phyloP scores from a whole-genome alignment of 2,797 vertebrate species.

The Zonotrichia albicollis region DNA sequence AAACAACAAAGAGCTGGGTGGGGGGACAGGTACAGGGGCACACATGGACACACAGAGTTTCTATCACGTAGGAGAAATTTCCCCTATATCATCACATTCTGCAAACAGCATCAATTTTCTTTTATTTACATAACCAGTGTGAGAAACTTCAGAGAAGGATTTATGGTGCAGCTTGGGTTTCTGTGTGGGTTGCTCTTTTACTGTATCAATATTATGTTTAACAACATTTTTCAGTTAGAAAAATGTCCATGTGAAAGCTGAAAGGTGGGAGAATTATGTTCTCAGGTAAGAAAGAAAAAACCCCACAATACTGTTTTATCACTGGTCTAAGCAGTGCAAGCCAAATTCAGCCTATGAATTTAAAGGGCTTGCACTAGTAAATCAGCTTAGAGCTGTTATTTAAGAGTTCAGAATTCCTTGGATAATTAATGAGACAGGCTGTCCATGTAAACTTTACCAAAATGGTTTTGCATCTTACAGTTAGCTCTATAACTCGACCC shows the following conservation, averaged over 20 bases:
- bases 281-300: constrained; percentile 21
- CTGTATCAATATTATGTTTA: constrained; percentile 43
- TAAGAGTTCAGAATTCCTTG: not conserved
- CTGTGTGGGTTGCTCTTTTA: constrained; percentile 14
- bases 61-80: not conserved
- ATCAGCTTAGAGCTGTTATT: not conserved
- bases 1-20: not conserved
- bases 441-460: not conserved
- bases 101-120: constrained; percentile 19
- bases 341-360: not conserved
- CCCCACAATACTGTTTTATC: not conserved
- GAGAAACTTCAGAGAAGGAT: constrained; percentile 29
- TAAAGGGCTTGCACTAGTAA: not conserved
- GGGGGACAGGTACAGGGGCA: not conserved
- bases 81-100: not conserved
- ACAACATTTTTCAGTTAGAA: constrained; percentile 33
- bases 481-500: not conserved
- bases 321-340: not conserved
- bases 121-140: constrained; percentile 60
- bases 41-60: not conserved
- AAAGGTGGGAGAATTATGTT: not conserved
- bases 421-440: not conserved
- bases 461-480: not conserved
- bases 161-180: constrained; percentile 37
- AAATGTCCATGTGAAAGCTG: not conserved